These are phyloP conservation scores for Palaemon carinicauda DNA, from an alignment of 1,140 invertebrate species.

Conservation along the genomic window DNA sequence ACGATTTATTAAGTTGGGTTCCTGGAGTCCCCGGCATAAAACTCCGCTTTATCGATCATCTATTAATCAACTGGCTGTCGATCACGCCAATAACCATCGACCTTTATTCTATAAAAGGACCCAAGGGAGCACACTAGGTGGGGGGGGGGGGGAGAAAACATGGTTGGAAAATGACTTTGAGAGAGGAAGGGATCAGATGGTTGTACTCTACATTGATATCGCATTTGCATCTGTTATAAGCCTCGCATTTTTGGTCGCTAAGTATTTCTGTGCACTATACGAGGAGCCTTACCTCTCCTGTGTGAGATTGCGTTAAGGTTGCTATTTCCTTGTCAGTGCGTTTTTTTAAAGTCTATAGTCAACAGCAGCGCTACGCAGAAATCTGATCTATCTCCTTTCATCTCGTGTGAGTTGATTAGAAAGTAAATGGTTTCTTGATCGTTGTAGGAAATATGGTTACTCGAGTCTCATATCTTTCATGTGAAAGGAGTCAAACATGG, in stretches of 20 bases:
- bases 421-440: no score
- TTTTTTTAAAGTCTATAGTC: no score
- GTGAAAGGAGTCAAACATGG: no score
- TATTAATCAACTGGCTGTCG: constrained; percentile 41
- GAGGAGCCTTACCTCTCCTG: not conserved
- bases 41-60: constrained; percentile 8
- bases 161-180: not conserved
- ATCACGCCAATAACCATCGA: constrained; percentile 32
- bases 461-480: no score
- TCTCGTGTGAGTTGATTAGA: no score
- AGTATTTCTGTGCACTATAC: not conserved
- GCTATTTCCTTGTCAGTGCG: not conserved
- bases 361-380: no score
- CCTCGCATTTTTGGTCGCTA: not conserved
- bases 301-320: not conserved
- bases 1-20: no score
- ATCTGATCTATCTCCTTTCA: no score
- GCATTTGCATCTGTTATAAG: not conserved
- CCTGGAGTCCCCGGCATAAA: not conserved
- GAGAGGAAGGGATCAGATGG: not conserved
- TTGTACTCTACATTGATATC: not conserved
- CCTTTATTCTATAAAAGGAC: not conserved
- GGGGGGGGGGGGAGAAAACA: not conserved
- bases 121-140: not conserved
- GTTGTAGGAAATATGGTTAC: no score